Percentiles rank a stretch among this genome's conserved stretches.
Evolutionary conservation across 2,113 vertebrate genomes (phyloP).

Genomic region (Ammospiza caudacuta): DNA sequence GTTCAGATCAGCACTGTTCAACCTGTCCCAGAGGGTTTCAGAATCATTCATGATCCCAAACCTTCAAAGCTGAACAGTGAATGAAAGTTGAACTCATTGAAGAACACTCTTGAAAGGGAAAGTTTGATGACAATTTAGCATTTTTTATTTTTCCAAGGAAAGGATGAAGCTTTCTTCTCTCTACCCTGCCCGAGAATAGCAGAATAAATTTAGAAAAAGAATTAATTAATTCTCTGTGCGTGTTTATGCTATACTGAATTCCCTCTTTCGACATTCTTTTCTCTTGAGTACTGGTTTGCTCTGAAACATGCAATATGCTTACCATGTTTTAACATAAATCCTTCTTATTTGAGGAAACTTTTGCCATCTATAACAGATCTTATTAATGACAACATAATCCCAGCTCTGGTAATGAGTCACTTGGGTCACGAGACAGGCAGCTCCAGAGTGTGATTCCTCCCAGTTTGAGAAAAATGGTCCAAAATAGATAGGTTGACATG

Average conservation of each 20-base stretch:
- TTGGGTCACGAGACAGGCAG: not conserved
- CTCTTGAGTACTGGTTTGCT: not conserved
- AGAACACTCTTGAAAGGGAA: not conserved
- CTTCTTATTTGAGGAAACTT: not conserved
- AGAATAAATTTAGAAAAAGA: not conserved
- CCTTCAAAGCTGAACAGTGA: constrained; percentile 38
- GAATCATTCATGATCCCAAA: constrained; percentile 53
- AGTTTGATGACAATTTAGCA: constrained; percentile 1
- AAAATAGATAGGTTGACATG: not conserved
- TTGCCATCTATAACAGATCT: not conserved
- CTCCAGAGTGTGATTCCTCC: not conserved
- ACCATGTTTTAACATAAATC: not conserved
- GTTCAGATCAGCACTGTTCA: not conserved
- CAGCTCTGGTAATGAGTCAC: not conserved
- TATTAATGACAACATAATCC: not conserved
- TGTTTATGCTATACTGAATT: not conserved
- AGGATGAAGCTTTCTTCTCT: constrained; percentile 1
- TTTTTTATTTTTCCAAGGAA: constrained; percentile 49
- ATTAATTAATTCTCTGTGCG: not conserved
- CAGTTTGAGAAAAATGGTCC: not conserved
- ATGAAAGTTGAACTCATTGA: constrained; percentile 47
- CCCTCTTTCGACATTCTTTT: not conserved
- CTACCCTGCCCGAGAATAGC: not conserved
- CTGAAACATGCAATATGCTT: not conserved
- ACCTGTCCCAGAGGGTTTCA: constrained; percentile 29